phyloP scores from a whole-genome alignment of 2,113 vertebrate genomes.

The Petaurus breviceps region DNA sequence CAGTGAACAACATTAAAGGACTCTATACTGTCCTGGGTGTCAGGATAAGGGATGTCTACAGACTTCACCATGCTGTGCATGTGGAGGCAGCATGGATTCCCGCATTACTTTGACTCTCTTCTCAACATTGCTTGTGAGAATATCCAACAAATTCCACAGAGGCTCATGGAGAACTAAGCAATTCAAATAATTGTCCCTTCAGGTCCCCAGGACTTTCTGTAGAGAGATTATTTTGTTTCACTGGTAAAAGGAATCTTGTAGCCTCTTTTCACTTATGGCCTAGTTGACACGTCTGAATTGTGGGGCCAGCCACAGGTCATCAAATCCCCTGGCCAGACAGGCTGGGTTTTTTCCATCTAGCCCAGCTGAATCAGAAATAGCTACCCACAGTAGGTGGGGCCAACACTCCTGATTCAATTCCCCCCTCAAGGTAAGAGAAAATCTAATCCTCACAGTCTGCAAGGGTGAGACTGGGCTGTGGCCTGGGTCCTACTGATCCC shows the following conservation, averaged over 20 bases:
- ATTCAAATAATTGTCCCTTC: background rate
- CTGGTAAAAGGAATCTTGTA: conserved; percentile 28
- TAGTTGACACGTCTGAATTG: background rate
- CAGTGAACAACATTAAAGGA: fast-evolving
- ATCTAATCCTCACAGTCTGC: background rate
- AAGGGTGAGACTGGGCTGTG: background rate
- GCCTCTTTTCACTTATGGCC: background rate
- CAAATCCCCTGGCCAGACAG: background rate
- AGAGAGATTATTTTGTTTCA: background rate
- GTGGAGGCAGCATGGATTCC: background rate
- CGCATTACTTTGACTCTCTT: background rate
- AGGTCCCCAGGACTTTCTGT: background rate
- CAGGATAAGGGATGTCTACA: background rate
- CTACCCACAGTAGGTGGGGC: background rate
- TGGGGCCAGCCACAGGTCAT: background rate
- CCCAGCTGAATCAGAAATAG: conserved; percentile 26
- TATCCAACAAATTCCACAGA: background rate
- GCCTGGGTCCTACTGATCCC: background rate
- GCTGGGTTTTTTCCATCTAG: conserved; percentile 17
- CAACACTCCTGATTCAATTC: background rate
- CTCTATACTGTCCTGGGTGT: background rate
- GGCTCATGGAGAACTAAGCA: background rate
- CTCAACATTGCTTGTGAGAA: background rate
- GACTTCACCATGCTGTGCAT: background rate
- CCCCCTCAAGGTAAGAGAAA: background rate